phyloP scores from a whole-genome alignment of 2,797 vertebrate species.

The Falco cherrug region DNA sequence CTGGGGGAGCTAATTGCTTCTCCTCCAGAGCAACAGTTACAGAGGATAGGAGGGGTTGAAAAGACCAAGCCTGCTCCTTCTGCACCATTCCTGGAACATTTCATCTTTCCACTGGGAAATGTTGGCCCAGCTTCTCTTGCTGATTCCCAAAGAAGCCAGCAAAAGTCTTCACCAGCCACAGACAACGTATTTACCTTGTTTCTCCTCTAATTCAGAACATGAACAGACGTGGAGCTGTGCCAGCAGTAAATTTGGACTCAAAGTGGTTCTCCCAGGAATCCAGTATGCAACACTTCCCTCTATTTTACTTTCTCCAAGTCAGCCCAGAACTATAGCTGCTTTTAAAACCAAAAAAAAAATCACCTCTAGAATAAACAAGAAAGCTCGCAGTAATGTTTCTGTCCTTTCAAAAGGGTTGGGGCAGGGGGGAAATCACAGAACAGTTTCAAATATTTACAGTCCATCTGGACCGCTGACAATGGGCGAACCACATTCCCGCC shows the following conservation, averaged over 20 bases:
- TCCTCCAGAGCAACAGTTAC: not conserved
- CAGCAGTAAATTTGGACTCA: not conserved
- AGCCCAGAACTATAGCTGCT: not conserved
- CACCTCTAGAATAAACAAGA: not conserved
- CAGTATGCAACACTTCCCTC: not conserved
- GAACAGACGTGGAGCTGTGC: not conserved
- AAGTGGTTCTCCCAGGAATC: not conserved
- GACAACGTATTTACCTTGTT: not conserved
- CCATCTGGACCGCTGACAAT: not conserved
- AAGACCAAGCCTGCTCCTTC: not conserved
- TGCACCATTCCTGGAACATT: not conserved
- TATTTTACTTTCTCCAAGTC: not conserved
- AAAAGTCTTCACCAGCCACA: not conserved
- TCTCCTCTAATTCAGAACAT: not conserved
- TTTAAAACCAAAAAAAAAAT: not conserved
- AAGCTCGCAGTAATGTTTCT: not conserved
- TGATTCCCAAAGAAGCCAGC: not conserved
- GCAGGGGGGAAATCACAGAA: accelerated
- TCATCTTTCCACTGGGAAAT: accelerated
- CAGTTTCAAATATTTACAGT: not conserved
- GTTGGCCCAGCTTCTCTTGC: not conserved
- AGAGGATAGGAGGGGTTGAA: not conserved
- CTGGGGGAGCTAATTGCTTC: not conserved
- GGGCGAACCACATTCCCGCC: not conserved
- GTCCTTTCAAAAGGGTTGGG: not conserved